A percentile compares a stretch with the other conserved stretches of the same genome.
Evolutionary conservation across 2,888 invertebrate genomes (phyloP).

Genomic region (Liopterus haemorrhoidalis): DNA sequence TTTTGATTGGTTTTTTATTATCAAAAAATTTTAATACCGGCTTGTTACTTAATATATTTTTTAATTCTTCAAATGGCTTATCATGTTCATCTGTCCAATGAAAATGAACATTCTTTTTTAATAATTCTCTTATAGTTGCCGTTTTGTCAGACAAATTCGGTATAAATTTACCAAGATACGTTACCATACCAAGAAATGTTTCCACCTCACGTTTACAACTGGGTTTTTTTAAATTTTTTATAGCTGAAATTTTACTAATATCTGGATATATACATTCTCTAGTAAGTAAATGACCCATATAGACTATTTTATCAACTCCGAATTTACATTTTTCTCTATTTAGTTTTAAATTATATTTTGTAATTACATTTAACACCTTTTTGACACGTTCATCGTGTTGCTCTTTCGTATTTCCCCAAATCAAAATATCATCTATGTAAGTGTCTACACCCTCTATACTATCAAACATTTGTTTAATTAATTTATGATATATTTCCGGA

Average conservation of each 20-base stretch:
- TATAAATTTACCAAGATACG: conserved; percentile 33
- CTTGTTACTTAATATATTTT: too few relatives aligned
- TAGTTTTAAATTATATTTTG: conserved; percentile 15
- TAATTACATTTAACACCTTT: conserved; percentile 21
- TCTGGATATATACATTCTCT: conserved; percentile 24
- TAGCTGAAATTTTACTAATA: conserved; percentile 27
- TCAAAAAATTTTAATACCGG: too few relatives aligned
- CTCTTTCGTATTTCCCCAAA: conserved; percentile 25
- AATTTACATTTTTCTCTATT: conserved; percentile 29
- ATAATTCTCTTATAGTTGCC: conserved; percentile 26
- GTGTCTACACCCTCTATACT: too few relatives aligned
- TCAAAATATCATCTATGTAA: too few relatives aligned
- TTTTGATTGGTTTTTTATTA: too few relatives aligned
- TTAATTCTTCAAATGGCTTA: too few relatives aligned
- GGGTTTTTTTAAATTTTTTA: conserved; percentile 28
- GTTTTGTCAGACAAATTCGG: conserved; percentile 31
- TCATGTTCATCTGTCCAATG: too few relatives aligned
- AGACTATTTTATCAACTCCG: conserved; percentile 23
- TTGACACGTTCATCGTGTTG: conserved; percentile 31
- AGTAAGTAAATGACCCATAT: conserved; percentile 26
- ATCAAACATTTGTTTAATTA: conserved; percentile 20
- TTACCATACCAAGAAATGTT: conserved; percentile 33
- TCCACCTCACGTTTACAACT: conserved; percentile 31
- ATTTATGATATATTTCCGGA: conserved; percentile 26
- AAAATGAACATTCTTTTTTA: conserved; percentile 32